Evolutionary conservation across 1,140 invertebrate species (phyloP).

Genomic region (Orchesella cincta): DNA sequence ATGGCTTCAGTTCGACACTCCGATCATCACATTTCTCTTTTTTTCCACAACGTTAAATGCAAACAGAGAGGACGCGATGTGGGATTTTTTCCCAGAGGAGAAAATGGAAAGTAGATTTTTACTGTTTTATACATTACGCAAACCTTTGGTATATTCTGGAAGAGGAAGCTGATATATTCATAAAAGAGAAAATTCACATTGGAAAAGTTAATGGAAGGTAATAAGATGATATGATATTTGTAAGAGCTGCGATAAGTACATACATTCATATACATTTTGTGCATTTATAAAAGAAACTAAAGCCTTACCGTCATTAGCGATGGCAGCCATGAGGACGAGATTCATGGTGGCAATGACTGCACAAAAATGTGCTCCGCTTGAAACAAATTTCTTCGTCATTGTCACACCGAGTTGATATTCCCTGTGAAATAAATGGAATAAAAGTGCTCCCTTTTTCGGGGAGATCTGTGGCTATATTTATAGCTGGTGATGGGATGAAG

Average conservation of each 20-base stretch:
- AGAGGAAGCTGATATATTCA: not conserved
- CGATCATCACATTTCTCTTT: not conserved
- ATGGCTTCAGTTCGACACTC: not conserved
- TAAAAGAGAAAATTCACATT: not conserved
- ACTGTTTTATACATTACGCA: not conserved
- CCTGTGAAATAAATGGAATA: not conserved
- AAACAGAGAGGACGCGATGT: too few species aligned
- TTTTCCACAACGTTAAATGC: not conserved
- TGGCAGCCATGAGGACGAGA: constrained; percentile 50
- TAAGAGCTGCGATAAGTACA: too few species aligned
- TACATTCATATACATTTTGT: too few species aligned
- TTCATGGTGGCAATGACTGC: constrained; percentile 49
- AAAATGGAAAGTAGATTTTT: not conserved
- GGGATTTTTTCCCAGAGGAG: not conserved
- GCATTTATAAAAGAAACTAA: not conserved
- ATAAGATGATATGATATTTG: not conserved
- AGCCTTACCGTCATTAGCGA: constrained; percentile 50
- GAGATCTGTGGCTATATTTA: too few species aligned
- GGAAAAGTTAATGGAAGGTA: not conserved
- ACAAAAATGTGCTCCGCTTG: constrained; percentile 38
- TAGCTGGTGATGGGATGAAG: too few species aligned
- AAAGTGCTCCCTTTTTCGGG: too few species aligned
- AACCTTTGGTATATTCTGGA: not conserved
- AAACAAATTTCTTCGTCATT: constrained; percentile 45
- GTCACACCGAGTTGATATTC: not conserved